Conservation (phyloP, 2,888 invertebrate genomes). For the Pyrrhia umbra region DNA sequence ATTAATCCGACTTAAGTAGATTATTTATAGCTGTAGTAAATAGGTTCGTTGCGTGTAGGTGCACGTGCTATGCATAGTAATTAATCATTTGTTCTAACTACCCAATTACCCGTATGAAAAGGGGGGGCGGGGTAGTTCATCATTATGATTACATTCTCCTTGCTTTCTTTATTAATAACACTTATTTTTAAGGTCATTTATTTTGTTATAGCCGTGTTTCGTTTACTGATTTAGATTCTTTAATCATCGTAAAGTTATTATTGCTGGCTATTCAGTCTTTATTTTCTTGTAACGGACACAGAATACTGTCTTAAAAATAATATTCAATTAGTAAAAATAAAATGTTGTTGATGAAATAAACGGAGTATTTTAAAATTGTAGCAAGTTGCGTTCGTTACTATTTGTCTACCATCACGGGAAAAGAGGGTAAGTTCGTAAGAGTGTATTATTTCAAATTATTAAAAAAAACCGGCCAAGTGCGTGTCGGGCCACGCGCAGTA, state of each 20-base stretch:
- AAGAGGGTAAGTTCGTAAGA: no score
- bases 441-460: no score
- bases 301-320: neutral
- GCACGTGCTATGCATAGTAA: slow-evolving; percentile 71
- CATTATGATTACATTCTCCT: slow-evolving; percentile 51
- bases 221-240: slow-evolving; percentile 10
- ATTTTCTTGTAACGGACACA: neutral
- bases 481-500: no score
- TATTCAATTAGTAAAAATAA: no score
- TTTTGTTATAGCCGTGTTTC: slow-evolving; percentile 41
- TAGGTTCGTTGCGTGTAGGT: slow-evolving; percentile 48
- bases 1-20: slow-evolving; percentile 47
- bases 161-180: slow-evolving; percentile 61
- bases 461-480: no score
- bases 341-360: no score
- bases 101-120: slow-evolving; percentile 70
- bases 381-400: no score
- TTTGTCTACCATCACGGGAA: no score
- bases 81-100: slow-evolving; percentile 76
- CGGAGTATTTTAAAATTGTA: no score
- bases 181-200: slow-evolving; percentile 41
- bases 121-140: slow-evolving; percentile 52
- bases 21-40: slow-evolving; percentile 56
- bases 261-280: slow-evolving; percentile 15
- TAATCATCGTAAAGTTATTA: slow-evolving; percentile 53